Evolutionary conservation across 2,888 invertebrate species (phyloP).

Genomic region (Eucera pruinosa): DNA sequence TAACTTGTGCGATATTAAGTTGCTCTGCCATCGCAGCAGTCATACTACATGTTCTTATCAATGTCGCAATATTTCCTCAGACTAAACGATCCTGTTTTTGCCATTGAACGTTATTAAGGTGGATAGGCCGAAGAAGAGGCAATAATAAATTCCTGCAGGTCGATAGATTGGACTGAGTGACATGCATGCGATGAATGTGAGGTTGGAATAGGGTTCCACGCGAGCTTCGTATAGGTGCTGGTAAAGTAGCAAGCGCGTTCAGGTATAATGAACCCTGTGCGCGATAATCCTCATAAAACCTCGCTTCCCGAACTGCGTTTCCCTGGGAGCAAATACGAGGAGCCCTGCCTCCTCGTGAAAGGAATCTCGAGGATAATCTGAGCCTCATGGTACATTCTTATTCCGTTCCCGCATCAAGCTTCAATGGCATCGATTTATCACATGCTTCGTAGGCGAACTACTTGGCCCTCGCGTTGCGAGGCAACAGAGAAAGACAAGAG

Average conservation of each 20-base stretch:
- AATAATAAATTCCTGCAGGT: slow-evolving; percentile 53
- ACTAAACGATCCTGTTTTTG: slow-evolving; percentile 5
- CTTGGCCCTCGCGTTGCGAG: slow-evolving; percentile 55
- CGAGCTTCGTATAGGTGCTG: slow-evolving; percentile 63
- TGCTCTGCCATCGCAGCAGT: not conserved
- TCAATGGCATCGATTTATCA: slow-evolving; percentile 80
- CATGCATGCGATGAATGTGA: slow-evolving; percentile 57
- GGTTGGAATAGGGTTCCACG: slow-evolving; percentile 71
- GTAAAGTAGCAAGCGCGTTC: slow-evolving; percentile 64
- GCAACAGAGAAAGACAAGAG: slow-evolving; percentile 25
- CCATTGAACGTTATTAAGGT: slow-evolving; percentile 28
- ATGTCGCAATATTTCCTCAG: slow-evolving; percentile 10
- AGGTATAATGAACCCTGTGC: slow-evolving; percentile 78
- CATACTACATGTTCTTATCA: slow-evolving; percentile 5
- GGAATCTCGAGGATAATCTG: slow-evolving; percentile 81
- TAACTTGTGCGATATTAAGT: not conserved
- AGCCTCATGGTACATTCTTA: slow-evolving; percentile 76
- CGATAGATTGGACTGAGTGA: slow-evolving; percentile 48
- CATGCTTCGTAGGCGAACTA: slow-evolving; percentile 70
- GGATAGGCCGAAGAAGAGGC: not conserved
- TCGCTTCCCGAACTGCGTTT: slow-evolving; percentile 76
- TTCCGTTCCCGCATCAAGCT: slow-evolving; percentile 78
- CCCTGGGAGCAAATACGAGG: slow-evolving; percentile 66
- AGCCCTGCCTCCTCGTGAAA: slow-evolving; percentile 70
- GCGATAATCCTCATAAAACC: slow-evolving; percentile 80